A percentile compares a stretch with the other conserved stretches of the same genome.
Evolutionary conservation across 2,797 vertebrate species (phyloP).

Genomic region (Takifugu ocellatus): DNA sequence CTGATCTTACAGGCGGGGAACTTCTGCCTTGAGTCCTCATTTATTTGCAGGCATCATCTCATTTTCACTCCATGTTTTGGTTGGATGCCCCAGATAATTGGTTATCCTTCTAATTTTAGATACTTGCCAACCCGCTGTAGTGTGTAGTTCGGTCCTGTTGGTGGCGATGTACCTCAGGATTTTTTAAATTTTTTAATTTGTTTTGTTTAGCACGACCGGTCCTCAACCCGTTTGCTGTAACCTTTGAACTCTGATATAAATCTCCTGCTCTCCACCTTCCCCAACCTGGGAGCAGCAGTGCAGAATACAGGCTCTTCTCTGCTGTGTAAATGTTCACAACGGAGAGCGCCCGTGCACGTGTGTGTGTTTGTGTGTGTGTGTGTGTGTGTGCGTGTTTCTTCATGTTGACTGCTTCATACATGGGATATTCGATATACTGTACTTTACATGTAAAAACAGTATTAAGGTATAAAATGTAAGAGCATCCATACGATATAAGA

Average conservation of each 20-base stretch:
- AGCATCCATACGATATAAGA: no score
- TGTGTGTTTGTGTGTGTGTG: not conserved
- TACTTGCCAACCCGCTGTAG: conserved; percentile 16
- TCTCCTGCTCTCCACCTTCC: conserved; percentile 36
- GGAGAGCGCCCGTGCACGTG: conserved; percentile 3
- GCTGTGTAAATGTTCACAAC: conserved; percentile 28
- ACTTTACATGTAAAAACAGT: no score
- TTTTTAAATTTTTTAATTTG: conserved; percentile 7
- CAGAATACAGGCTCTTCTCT: conserved; percentile 29
- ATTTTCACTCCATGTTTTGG: conserved; percentile 6
- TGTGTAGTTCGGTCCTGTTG: conserved; percentile 25
- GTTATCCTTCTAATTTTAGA: not conserved
- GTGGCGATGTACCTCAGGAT: conserved; percentile 34
- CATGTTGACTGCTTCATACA: no score
- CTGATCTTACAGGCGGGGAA: conserved; percentile 33
- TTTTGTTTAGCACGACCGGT: conserved; percentile 34
- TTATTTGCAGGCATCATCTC: conserved; percentile 19
- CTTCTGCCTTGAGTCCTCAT: conserved; percentile 17
- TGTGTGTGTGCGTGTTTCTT: no score
- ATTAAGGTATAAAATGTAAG: no score
- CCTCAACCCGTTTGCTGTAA: conserved; percentile 40
- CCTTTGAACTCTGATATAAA: conserved; percentile 60
- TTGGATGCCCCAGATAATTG: not conserved
- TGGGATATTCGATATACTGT: no score
- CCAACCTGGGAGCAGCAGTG: conserved; percentile 35